phyloP scores from a whole-genome alignment of 92 coral and sea anemone genomes.

The Siderastrea siderea region DNA sequence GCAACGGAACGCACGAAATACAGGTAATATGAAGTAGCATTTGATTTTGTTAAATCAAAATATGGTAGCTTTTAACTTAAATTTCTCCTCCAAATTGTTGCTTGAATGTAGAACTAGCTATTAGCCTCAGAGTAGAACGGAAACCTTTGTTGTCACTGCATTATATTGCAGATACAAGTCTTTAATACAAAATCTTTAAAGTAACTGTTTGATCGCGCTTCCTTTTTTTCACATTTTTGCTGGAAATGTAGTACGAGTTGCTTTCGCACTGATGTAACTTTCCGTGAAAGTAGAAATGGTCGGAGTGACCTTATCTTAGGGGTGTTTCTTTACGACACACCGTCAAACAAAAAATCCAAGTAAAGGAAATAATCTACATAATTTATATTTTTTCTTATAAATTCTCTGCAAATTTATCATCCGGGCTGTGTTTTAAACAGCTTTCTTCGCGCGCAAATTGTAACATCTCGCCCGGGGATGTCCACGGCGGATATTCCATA shows the following conservation, averaged over 20 bases:
- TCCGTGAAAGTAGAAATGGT: neutral
- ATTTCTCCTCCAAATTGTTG: neutral
- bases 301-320: constrained; percentile 17
- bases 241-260: neutral
- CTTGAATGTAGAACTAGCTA: neutral
- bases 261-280: constrained; percentile 10
- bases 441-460: neutral
- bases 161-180: no score
- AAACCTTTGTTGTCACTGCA: neutral
- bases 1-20: constrained; percentile 1
- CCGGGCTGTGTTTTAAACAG: neutral
- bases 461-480: no score
- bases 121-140: neutral
- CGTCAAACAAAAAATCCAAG: neutral
- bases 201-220: neutral
- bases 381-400: neutral
- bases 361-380: neutral
- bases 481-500: no score
- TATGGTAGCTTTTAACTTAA: no score
- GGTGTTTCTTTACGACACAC: neutral
- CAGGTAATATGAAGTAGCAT: constrained; percentile 19
- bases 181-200: neutral
- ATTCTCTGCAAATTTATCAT: neutral
- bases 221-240: neutral
- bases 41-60: neutral